phyloP scores from a whole-genome alignment of 2,888 invertebrate species.

The Leucoma salicis region DNA sequence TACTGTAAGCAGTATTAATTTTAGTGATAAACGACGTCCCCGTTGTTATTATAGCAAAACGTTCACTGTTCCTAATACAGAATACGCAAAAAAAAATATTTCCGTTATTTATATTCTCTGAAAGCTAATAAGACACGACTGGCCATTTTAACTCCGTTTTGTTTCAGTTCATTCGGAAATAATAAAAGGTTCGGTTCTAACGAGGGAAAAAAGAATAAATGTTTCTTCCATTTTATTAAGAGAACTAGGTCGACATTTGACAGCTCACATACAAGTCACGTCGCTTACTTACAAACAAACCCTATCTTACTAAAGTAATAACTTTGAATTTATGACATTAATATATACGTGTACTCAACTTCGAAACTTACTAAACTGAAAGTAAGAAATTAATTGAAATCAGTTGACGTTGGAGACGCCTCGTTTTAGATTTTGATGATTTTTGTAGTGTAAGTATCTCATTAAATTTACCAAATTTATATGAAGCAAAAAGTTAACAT shows the following conservation, averaged over 20 bases:
- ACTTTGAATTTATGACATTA: neutral
- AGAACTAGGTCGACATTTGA: neutral
- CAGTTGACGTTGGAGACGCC: no score
- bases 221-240: conserved; percentile 5
- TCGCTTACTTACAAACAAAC: neutral
- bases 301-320: neutral
- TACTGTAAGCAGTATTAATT: no score
- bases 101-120: neutral
- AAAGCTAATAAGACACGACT: conserved; percentile 5
- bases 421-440: no score
- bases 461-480: no score
- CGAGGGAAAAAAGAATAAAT: conserved; percentile 4
- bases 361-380: no score
- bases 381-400: no score
- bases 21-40: no score
- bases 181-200: neutral
- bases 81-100: neutral
- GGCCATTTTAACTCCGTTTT: conserved; percentile 3
- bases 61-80: neutral
- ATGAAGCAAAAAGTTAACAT: no score
- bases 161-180: conserved; percentile 4
- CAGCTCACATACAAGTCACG: neutral
- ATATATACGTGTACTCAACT: no score
- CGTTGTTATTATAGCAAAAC: no score
- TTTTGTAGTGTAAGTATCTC: no score